Evolutionary conservation across 2,113 vertebrate species (phyloP).

Genomic region (Galeopterus variegatus): DNA sequence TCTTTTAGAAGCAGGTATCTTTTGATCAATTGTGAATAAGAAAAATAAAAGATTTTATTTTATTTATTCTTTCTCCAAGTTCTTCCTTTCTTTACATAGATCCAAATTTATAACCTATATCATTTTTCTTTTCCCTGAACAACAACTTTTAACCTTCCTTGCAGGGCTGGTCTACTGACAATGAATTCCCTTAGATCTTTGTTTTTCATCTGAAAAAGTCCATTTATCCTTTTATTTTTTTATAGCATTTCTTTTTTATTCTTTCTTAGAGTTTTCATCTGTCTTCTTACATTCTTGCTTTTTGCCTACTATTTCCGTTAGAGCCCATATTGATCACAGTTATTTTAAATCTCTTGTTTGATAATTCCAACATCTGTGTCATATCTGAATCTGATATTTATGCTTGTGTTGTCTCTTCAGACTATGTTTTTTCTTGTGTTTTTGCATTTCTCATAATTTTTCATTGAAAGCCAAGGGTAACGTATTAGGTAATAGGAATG

Average conservation of each 20-base stretch:
- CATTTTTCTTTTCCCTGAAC: background rate
- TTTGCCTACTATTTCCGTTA: background rate
- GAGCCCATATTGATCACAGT: background rate
- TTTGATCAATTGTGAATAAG: background rate
- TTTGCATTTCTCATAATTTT: background rate
- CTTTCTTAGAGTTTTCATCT: background rate
- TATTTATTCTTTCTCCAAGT: background rate
- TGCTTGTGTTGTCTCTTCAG: background rate
- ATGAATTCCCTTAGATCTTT: background rate
- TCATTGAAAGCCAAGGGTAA: background rate
- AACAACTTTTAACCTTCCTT: background rate
- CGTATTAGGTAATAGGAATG: background rate
- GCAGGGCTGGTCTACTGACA: background rate
- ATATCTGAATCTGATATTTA: background rate
- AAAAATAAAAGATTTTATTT: background rate
- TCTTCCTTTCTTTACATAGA: background rate
- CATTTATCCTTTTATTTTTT: background rate
- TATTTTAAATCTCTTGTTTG: background rate
- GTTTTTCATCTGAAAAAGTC: background rate
- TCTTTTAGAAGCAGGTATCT: background rate
- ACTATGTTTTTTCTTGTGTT: background rate
- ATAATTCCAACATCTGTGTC: background rate
- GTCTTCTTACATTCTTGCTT: background rate
- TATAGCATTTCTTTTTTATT: background rate
- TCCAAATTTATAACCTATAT: slow-evolving; percentile 14